These are phyloP conservation scores for Oscheius sp. DNA, from an alignment of 2,888 invertebrate species.

Conservation along the genomic window DNA sequence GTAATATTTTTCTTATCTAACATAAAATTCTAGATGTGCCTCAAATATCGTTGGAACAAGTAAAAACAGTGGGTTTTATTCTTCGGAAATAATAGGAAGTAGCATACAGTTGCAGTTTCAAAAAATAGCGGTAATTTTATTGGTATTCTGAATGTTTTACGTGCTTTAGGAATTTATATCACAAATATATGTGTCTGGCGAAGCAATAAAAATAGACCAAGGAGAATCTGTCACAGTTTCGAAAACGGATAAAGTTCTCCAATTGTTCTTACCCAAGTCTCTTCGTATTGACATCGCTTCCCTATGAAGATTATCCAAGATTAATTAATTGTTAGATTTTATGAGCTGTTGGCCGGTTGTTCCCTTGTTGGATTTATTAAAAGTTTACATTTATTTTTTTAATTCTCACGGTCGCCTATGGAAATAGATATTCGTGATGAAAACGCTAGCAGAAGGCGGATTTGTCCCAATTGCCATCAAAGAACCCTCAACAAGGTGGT, in stretches of 20 bases:
- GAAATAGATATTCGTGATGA: not conserved
- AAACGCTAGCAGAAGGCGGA: not conserved
- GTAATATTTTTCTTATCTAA: conserved; percentile 23
- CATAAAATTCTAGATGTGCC: conserved; percentile 16
- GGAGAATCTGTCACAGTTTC: conserved; percentile 33
- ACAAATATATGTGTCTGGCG: conserved; percentile 40
- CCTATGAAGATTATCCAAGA: conserved; percentile 9
- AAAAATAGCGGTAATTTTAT: conserved; percentile 41
- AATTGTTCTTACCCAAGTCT: conserved; percentile 39
- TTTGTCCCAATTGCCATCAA: conserved; percentile 8
- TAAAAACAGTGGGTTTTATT: conserved; percentile 42
- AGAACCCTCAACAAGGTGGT: conserved; percentile 29
- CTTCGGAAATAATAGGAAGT: conserved; percentile 44
- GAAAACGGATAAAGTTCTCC: conserved; percentile 30
- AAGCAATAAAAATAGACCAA: conserved; percentile 11
- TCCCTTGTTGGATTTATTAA: not conserved
- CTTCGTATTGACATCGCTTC: conserved; percentile 21
- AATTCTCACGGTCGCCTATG: not conserved
- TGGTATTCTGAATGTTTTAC: not conserved
- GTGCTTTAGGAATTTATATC: conserved; percentile 39
- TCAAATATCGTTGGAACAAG: conserved; percentile 39
- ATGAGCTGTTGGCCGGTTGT: not conserved
- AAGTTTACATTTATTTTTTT: not conserved
- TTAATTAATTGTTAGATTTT: not conserved
- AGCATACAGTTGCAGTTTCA: conserved; percentile 42